phyloP scores from a whole-genome alignment of 1,140 invertebrate species.

The Bombus consobrinus region DNA sequence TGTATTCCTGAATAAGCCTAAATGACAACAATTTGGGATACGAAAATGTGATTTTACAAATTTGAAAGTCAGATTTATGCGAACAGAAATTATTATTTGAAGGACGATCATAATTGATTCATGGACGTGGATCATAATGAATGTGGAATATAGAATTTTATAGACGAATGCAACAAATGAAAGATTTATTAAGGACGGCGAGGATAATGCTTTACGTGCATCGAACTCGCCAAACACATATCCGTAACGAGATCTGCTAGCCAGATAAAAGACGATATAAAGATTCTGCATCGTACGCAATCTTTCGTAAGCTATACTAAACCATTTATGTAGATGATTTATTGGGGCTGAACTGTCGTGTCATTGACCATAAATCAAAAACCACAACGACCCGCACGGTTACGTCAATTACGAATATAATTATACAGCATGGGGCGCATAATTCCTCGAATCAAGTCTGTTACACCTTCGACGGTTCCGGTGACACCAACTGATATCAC shows the following conservation, averaged over 20 bases:
- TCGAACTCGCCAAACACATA: constrained; percentile 15
- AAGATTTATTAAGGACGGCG: background rate
- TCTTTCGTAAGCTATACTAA: constrained; percentile 16
- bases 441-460: constrained; percentile 29
- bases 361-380: constrained; percentile 15
- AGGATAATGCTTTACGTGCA: background rate
- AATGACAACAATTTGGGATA: background rate
- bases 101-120: background rate
- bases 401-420: constrained; percentile 47
- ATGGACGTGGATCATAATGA: background rate
- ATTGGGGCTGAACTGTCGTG: background rate
- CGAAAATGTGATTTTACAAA: background rate
- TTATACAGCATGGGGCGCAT: background rate
- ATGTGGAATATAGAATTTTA: background rate
- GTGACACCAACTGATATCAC: constrained; percentile 22
- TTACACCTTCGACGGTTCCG: constrained; percentile 23
- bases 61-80: background rate
- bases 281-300: background rate
- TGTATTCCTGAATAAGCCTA: too few relatives aligned
- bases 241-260: constrained; percentile 7
- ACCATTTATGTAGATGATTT: constrained; percentile 16
- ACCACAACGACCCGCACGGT: background rate
- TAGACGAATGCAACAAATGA: background rate
- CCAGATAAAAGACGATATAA: background rate
- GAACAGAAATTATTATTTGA: background rate